phyloP scores from a whole-genome alignment of 2,797 vertebrate species.

The Hippoglossus hippoglossus region DNA sequence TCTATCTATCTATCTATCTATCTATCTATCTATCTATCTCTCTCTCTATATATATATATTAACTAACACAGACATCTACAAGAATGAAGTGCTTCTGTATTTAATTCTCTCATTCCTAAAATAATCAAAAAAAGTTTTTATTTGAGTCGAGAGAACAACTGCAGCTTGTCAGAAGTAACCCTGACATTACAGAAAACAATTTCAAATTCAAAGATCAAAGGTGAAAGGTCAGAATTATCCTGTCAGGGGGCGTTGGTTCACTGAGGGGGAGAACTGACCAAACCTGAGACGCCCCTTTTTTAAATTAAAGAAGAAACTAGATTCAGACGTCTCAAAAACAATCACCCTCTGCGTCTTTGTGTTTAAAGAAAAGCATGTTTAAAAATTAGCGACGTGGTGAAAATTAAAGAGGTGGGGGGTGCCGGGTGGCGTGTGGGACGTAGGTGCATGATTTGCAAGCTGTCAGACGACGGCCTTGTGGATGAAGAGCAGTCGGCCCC shows the following conservation, averaged over 20 bases:
- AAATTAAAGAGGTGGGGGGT: conserved; percentile 42
- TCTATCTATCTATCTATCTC: no score
- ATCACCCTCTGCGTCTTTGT: conserved; percentile 15
- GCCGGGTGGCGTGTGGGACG: conserved; percentile 23
- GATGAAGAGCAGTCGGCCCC: conserved; percentile 77
- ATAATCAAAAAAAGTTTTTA: conserved; percentile 41
- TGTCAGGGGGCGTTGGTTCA: conserved; percentile 71
- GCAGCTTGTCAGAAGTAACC: conserved; percentile 80
- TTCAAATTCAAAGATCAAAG: conserved; percentile 78
- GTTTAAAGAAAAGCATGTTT: conserved; percentile 50
- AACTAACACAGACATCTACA: not conserved
- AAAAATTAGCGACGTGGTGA: conserved; percentile 35
- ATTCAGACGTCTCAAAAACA: conserved; percentile 11
- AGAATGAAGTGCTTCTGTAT: conserved; percentile 8
- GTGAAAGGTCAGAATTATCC: conserved; percentile 81
- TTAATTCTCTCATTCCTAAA: conserved; percentile 14
- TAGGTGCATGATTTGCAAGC: conserved; percentile 77
- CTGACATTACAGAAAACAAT: conserved; percentile 80
- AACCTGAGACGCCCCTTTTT: conserved; percentile 9
- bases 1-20: no score
- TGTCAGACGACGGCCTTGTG: conserved; percentile 71
- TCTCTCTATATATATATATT: no score
- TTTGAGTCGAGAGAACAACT: conserved; percentile 62
- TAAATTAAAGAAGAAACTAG: conserved; percentile 21
- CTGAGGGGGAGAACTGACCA: conserved; percentile 44